Evolutionary conservation across 2,888 invertebrate species (phyloP).

Genomic region (Cinara cedri): DNA sequence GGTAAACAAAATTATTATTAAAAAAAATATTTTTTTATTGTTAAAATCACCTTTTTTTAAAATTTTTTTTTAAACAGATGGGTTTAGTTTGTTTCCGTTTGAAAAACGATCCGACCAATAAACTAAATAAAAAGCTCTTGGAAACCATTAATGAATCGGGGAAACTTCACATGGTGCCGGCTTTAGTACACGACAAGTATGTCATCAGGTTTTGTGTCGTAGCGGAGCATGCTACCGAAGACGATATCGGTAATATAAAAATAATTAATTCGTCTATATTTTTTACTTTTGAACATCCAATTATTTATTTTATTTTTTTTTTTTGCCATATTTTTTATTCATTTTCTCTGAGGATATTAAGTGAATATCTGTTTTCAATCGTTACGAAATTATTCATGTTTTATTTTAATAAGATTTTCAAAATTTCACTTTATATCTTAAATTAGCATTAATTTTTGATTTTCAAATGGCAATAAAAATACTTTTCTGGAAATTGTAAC

Average conservation of each 20-base stretch:
- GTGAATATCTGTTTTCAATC: too few relatives aligned
- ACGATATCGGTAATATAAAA: constrained; percentile 73
- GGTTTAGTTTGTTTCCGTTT: constrained; percentile 92
- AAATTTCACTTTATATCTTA: too few relatives aligned
- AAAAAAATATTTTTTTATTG: too few relatives aligned
- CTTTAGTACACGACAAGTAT: constrained; percentile 85
- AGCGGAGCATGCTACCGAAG: constrained; percentile 84
- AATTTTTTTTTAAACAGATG: constrained; percentile 67
- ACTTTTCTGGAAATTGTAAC: too few relatives aligned
- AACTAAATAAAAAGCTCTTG: constrained; percentile 87
- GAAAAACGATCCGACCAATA: constrained; percentile 71
- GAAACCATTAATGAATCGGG: constrained; percentile 94
- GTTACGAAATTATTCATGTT: too few relatives aligned
- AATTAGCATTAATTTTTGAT: too few relatives aligned
- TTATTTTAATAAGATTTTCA: too few relatives aligned
- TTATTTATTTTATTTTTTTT: too few relatives aligned
- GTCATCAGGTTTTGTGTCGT: constrained; percentile 94
- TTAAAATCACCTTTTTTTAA: background rate
- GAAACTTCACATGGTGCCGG: constrained; percentile 95
- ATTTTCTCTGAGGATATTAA: too few relatives aligned
- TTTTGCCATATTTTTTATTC: too few relatives aligned
- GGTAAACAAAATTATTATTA: constrained; percentile 65
- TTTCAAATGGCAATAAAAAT: too few relatives aligned
- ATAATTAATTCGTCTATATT: background rate
- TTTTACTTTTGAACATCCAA: background rate